Evolutionary conservation across 2,888 invertebrate species (phyloP).

Genomic region (Cosmia trapezina): DNA sequence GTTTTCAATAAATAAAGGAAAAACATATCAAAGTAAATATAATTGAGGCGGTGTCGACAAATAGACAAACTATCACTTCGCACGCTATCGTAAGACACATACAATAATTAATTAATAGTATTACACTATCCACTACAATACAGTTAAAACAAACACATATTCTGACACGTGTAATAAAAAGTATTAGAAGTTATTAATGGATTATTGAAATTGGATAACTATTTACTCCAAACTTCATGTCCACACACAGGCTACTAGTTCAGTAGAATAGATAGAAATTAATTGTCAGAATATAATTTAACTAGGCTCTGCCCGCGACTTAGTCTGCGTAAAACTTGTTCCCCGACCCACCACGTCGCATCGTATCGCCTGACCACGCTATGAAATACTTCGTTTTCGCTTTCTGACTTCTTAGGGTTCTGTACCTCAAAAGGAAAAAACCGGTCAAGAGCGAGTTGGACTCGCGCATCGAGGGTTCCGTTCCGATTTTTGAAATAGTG

Average conservation of each 20-base stretch:
- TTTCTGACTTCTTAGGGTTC: too few species aligned
- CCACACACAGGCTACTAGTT: not conserved
- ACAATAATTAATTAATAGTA: not conserved
- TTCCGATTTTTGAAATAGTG: too few species aligned
- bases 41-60: slow-evolving; percentile 17
- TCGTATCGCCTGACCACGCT: not conserved
- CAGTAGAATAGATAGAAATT: not conserved
- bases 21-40: slow-evolving; percentile 21
- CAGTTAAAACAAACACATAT: not conserved
- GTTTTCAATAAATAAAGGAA: not conserved
- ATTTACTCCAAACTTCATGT: not conserved
- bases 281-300: too few species aligned
- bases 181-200: slow-evolving; percentile 23
- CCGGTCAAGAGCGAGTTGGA: too few species aligned
- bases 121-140: too few species aligned
- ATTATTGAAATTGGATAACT: not conserved
- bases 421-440: too few species aligned
- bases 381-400: too few species aligned
- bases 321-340: not conserved
- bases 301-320: not conserved
- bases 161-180: not conserved
- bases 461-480: too few species aligned
- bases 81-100: slow-evolving; percentile 11
- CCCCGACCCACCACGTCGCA: not conserved
- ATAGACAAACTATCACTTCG: slow-evolving; percentile 14